These are phyloP conservation scores for Alsophila aescularia DNA, from an alignment of 2,888 invertebrate genomes.

Conservation along the genomic window DNA sequence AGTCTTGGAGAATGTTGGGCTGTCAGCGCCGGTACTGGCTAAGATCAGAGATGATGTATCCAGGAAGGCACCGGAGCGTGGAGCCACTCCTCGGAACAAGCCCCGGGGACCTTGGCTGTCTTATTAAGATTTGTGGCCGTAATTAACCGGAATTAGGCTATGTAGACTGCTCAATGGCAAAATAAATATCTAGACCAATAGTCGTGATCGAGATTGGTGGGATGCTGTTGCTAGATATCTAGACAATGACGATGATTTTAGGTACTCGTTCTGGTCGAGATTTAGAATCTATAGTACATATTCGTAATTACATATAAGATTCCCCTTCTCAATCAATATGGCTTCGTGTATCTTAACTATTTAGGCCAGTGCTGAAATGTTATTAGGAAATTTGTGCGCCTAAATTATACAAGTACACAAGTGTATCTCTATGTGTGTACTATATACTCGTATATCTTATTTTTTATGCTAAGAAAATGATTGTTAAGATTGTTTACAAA, in stretches of 20 bases:
- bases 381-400: too few species aligned
- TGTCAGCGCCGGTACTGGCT: conserved; percentile 65
- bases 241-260: conserved; percentile 18
- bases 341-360: too few species aligned
- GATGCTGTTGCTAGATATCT: conserved; percentile 9
- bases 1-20: conserved; percentile 61
- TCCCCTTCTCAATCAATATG: neutral
- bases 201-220: conserved; percentile 23
- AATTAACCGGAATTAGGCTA: conserved; percentile 55
- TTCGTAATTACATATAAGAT: neutral
- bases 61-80: conserved; percentile 59
- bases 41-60: conserved; percentile 56
- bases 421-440: too few species aligned
- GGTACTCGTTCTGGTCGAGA: conserved; percentile 1
- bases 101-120: conserved; percentile 72
- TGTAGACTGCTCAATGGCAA: conserved; percentile 50
- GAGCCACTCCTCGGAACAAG: conserved; percentile 66
- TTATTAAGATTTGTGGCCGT: conserved; percentile 54
- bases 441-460: too few species aligned
- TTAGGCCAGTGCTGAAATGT: too few species aligned
- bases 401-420: too few species aligned
- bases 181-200: conserved; percentile 42
- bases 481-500: too few species aligned
- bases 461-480: neutral
- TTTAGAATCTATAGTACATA: neutral